A percentile compares a stretch with the other conserved stretches of the same genome.
Evolutionary conservation across 2,113 vertebrate genomes (phyloP).

Genomic region (Lepus americanus): DNA sequence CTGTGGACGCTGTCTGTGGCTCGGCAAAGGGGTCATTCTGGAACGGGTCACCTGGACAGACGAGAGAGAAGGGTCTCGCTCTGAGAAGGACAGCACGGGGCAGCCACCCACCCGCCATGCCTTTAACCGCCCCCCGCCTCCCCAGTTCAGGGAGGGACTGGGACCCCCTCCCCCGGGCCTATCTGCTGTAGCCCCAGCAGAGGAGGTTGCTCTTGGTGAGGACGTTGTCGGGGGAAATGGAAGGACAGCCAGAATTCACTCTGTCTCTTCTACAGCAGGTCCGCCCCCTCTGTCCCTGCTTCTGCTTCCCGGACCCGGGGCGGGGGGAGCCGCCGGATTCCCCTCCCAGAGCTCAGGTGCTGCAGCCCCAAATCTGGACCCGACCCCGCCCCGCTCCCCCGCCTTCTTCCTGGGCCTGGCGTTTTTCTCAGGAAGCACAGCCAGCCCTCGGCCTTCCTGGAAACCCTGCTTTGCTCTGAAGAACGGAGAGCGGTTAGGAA

Average conservation of each 20-base stretch:
- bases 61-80: conserved; percentile 12
- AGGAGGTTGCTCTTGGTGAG: background rate
- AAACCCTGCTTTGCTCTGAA: background rate
- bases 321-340: background rate
- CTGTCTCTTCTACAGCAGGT: background rate
- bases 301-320: background rate
- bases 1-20: conserved; percentile 90
- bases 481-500: background rate
- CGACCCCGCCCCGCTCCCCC: background rate
- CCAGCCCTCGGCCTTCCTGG: background rate
- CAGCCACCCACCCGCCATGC: background rate
- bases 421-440: background rate
- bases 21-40: conserved; percentile 96
- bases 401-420: background rate
- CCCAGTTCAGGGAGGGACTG: background rate
- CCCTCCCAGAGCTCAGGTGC: background rate
- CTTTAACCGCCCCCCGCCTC: too few species aligned
- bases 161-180: background rate
- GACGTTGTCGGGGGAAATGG: background rate
- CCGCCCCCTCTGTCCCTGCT: background rate
- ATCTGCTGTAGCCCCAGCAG: background rate
- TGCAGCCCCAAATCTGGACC: background rate
- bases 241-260: background rate
- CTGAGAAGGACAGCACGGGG: background rate
- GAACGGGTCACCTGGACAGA: conserved; percentile 93